Evolutionary conservation across 2,888 invertebrate species (phyloP), one percentile per base, ranked within the genome.

Genomic region (Horisme vitalbata): DNA sequence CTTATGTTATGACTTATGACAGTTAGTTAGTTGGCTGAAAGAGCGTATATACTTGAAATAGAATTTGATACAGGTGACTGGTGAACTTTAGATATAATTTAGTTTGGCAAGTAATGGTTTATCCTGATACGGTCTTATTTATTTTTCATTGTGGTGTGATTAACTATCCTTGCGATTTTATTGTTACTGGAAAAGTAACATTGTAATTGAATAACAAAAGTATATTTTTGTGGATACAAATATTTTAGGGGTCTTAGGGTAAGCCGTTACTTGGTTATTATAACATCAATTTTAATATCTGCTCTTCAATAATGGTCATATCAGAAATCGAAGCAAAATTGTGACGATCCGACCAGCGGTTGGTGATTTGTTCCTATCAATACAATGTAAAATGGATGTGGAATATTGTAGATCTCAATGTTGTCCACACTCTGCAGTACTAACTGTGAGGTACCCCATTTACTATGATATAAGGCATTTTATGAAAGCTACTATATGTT

Each of bases 291-390:
- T 10, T n/a, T 9, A 9, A 18, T 36, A 20, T 34, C 28, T 28
- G 33, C 37, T 41, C 41, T 46, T 31, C 20, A 18, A 24, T 23
- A 30, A 35, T 41, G 49, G 49, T 44, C 44, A 41, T 33, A 18
- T 18, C 18, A 5, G 5, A 32, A 36, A 41, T 44, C 28, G 27
- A 28, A 45, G 31, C 30, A 37, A 41, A 26, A 41, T 12, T 48
- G 36, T 50, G 51, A 49, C 41, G 34, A 47, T 52, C 45, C 48
- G 39, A 37, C 35, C 18, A 13, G n/a, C 36, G 7, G 44, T 54
- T 52, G 54, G 49, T 52, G 49, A 52, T 43, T 50, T 45, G 46
- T 49, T 49, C 49, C 49, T 49, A 49, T 34, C 34, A 20, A 26
- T 41, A 37, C 23, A 27, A 41, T 39, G 21, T 44, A 35, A 27